phyloP scores from a whole-genome alignment of 2,797 vertebrate genomes.

The Gambusia yucatana region DNA sequence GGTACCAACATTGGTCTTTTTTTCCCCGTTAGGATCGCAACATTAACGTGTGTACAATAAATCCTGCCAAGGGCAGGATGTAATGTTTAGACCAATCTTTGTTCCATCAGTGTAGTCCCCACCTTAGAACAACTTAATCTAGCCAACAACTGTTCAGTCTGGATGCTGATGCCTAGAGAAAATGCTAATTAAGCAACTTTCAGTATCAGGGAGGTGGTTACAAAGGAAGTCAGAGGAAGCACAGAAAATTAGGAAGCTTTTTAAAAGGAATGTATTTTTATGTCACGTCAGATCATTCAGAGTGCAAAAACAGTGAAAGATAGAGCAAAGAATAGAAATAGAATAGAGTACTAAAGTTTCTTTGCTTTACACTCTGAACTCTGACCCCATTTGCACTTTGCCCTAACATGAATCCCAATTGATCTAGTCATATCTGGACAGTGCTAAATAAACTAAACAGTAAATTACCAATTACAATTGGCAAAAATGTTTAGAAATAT shows the following conservation, averaged over 20 bases:
- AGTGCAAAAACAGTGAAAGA: background rate
- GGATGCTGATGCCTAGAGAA: background rate
- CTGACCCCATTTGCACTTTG: background rate
- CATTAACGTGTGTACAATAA: background rate
- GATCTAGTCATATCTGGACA: background rate
- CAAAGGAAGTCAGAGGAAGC: background rate
- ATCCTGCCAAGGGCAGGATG: background rate
- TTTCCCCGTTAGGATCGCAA: background rate
- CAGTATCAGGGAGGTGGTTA: background rate
- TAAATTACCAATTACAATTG: background rate
- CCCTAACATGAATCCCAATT: background rate
- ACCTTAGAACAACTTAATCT: background rate
- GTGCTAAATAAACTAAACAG: background rate
- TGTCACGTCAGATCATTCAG: background rate
- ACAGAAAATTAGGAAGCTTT: background rate
- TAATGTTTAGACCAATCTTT: background rate
- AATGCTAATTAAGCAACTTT: background rate
- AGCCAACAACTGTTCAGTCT: background rate
- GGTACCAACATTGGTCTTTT: background rate
- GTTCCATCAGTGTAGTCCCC: background rate
- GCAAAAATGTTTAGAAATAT: no score
- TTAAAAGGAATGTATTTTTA: background rate
- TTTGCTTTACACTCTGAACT: background rate
- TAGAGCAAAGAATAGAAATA: no score
- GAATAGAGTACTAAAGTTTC: background rate